Conservation (phyloP, 2,113 vertebrate species). For the Caranx melampygus region DNA sequence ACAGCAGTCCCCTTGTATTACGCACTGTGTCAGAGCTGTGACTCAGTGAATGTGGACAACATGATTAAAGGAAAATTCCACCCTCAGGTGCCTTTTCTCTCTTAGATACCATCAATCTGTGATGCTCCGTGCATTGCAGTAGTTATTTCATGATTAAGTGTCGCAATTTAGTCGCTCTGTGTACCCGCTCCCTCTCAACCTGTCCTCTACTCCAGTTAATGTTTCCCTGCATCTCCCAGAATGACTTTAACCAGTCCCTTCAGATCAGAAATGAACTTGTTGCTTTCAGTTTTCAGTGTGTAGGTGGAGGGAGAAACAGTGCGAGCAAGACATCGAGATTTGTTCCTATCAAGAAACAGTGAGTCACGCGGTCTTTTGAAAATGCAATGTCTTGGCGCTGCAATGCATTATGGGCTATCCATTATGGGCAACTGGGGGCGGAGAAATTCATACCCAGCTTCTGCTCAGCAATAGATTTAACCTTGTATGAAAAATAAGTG, state of each 20-base stretch:
- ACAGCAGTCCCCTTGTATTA: constrained; percentile 50
- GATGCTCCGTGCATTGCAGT: constrained; percentile 30
- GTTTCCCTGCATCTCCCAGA: constrained; percentile 47
- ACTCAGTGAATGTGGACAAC: constrained; percentile 37
- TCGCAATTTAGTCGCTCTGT: constrained; percentile 46
- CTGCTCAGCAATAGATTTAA: constrained; percentile 17
- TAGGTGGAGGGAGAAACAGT: constrained; percentile 39
- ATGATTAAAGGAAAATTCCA: constrained; percentile 60
- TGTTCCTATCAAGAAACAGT: constrained; percentile 62
- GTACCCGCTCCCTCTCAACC: constrained; percentile 40
- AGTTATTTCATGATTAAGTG: constrained; percentile 69
- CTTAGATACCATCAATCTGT: constrained; percentile 58
- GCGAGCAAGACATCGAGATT: constrained; percentile 27
- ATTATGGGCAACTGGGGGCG: constrained; percentile 5
- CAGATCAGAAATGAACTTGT: constrained; percentile 54
- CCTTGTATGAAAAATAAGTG: constrained; percentile 4
- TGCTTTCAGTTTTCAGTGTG: constrained; percentile 36
- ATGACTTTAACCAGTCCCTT: constrained; percentile 40
- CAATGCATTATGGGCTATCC: constrained; percentile 21
- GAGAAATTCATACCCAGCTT: constrained; percentile 15
- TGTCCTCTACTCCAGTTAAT: constrained; percentile 45
- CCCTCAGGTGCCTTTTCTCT: constrained; percentile 48
- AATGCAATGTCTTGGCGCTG: constrained; percentile 25
- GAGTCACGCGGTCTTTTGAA: constrained; percentile 44
- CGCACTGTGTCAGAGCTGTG: constrained; percentile 32